Base-by-base conservation (phyloP, 2,113 vertebrate species). In the Diadophis punctatus region DNA sequence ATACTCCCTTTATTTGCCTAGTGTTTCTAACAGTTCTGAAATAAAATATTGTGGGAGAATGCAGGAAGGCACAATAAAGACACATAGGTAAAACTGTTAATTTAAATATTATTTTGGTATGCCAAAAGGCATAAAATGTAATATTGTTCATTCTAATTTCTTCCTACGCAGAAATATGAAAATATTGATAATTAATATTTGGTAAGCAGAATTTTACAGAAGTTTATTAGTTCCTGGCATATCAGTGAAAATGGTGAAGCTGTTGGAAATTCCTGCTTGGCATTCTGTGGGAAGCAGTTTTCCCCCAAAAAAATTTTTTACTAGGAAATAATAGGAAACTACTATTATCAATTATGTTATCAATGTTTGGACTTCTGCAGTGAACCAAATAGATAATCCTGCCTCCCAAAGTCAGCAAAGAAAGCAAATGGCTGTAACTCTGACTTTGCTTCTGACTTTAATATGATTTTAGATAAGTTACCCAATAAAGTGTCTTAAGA, bases 401-500 rank as follows among this genome's bases (percentile, higher is more conserved):
- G 94, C 7, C 90, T 95, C 94, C 84, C 48, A 52, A 68, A 52
- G 91, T 74, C 58, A 52, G n/a, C 56, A 23, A 43, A 56, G 51
- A 91, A 85, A 94, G 52, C 92, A 93, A 92, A 95, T 94, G 14
- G 63, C 9, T 86, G 12, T 16, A 86, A 43, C 89, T 39, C 94
- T 92, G 93, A 87, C 16, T 80, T 93, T 93, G n/a, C 12, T 56
- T 86, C 85, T 93, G 90, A 94, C 85, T 94, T 95, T 93, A 94
- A 95, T 95, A 93, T 93, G 39, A 93, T 96, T 2, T 94, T 95
- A 93, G 94, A 95, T 94, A 0, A 94, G 93, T 34, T 92, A 85
- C 20, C 93, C 0, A 0, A 34, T 23, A 93, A 51, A 63, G 92
- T 86, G 5, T 27, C 43, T 58, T 94, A 93, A 93, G 91, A 94